phyloP scores from a whole-genome alignment of 2,888 invertebrate genomes.

The Meghimatium bilineatum region DNA sequence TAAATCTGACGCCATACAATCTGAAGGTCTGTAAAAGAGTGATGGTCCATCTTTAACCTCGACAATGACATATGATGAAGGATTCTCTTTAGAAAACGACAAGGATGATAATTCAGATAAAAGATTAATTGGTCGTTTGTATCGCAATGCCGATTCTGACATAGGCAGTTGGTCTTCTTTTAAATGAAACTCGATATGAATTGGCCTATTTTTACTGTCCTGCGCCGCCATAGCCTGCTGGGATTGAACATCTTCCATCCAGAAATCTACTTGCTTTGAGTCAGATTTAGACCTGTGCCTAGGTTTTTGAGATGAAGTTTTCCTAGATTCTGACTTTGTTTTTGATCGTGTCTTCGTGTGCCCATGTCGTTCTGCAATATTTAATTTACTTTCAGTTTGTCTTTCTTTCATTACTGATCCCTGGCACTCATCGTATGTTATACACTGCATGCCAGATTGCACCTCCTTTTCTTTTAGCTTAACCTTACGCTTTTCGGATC shows the following conservation, averaged over 20 bases:
- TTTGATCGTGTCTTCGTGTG: not conserved
- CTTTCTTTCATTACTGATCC: not conserved
- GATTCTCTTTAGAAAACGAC: conserved; percentile 19
- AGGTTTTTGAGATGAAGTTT: not conserved
- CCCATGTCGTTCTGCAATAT: not conserved
- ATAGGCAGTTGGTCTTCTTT: conserved; percentile 27
- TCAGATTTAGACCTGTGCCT: not conserved
- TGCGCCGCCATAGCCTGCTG: not conserved
- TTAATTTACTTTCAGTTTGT: not conserved
- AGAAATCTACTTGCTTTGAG: not conserved
- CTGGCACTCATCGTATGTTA: not conserved
- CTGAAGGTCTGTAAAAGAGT: conserved; percentile 38
- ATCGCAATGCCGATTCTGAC: not conserved
- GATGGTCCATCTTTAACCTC: conserved; percentile 48
- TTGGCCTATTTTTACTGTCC: not conserved
- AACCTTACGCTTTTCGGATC: not conserved
- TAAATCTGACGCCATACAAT: conserved; percentile 32
- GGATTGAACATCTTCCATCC: not conserved
- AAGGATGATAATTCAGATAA: not conserved
- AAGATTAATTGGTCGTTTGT: conserved; percentile 12
- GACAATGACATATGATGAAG: conserved; percentile 32
- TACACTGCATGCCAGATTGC: not conserved
- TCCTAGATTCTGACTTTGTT: not conserved
- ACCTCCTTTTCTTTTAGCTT: not conserved
- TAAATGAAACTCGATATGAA: conserved; percentile 31